A percentile compares a stretch with the other conserved stretches of the same genome.
These are phyloP conservation scores for Pagrus major DNA, from an alignment of 2,113 vertebrate genomes.

Conservation along the genomic window DNA sequence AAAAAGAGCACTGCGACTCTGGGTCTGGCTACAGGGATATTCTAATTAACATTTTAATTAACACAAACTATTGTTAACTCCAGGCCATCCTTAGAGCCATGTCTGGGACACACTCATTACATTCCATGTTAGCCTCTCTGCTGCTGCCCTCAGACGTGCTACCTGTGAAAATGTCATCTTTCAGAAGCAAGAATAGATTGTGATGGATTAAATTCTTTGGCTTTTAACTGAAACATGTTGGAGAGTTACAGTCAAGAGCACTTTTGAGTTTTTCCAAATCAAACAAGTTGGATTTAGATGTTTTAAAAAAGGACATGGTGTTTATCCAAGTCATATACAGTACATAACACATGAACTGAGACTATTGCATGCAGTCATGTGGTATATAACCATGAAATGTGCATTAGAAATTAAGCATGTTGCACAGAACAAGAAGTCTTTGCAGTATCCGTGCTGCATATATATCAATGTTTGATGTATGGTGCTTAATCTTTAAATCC, in stretches of 20 bases:
- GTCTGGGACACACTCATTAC: slow-evolving; percentile 79
- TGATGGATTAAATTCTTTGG: slow-evolving; percentile 26
- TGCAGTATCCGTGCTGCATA: not conserved
- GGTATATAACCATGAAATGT: slow-evolving; percentile 1
- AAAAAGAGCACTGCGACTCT: slow-evolving; percentile 51
- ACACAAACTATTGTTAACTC: slow-evolving; percentile 80
- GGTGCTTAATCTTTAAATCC: slow-evolving; percentile 21
- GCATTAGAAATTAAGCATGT: not conserved
- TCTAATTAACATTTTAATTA: slow-evolving; percentile 87
- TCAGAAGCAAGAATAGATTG: slow-evolving; percentile 24
- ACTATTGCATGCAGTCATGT: not conserved
- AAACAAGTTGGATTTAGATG: not conserved
- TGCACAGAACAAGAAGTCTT: not conserved
- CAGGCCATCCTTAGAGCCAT: slow-evolving; percentile 75
- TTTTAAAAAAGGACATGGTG: not conserved
- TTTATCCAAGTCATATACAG: not conserved
- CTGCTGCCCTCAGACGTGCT: slow-evolving; percentile 53
- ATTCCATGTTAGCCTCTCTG: slow-evolving; percentile 56
- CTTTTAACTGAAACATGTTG: slow-evolving; percentile 17
- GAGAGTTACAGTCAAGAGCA: not conserved
- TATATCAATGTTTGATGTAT: slow-evolving; percentile 6
- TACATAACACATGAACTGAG: not conserved
- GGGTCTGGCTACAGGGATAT: slow-evolving; percentile 64
- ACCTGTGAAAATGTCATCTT: slow-evolving; percentile 65
- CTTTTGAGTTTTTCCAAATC: not conserved